Base-by-base conservation (phyloP, 1,140 invertebrate genomes). In the Halesus radiatus region DNA sequence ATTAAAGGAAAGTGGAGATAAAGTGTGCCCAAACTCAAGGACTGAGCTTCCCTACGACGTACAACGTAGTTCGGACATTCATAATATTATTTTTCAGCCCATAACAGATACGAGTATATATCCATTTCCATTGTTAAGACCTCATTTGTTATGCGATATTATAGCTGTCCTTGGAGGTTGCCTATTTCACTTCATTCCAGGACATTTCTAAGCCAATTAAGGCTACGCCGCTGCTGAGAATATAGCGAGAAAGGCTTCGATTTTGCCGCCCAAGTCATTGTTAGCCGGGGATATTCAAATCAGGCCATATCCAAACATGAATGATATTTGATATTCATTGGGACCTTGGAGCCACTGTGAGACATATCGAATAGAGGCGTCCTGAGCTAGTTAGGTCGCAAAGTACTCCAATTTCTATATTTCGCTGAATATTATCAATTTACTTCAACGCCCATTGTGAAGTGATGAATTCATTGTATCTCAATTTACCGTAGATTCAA, bases 201-300 rank as follows among this genome's bases (percentile, higher is more conserved):
- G 56, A 60, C 56, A 60, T 60, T 60, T 60, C 56, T 60, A 60
- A 60, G 15, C 23, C 56, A 60, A 60, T 60, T 60, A 60, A 60
- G 56, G 18, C 56, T 60, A 23, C 20, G 20, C 8, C 23, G 23
- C 5, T 20, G 56, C 56, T 15, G 56, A 60, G 56, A 23, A 60
- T 60, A 60, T 60, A 6, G 23, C 20, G 56, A 23, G 56, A 60
- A 60, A 60, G 20, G 56, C 18, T 60, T 60, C 7, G 23, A 60
- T 60, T 22, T 8, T 60, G 23, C n/a, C 54, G 22, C 22, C 22
- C 22, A 20, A 3, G 7, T 22, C 56, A 60, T 22, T 23, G 23
- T 23, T 22, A 18, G 56, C 10, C 56, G 18, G 56, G 54, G 10
- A 60, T 60, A 60, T 60, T 60, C 56, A 60, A 60, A 22, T 60